Conservation (phyloP, 2,113 vertebrate genomes). For the Ochotona curzoniae region DNA sequence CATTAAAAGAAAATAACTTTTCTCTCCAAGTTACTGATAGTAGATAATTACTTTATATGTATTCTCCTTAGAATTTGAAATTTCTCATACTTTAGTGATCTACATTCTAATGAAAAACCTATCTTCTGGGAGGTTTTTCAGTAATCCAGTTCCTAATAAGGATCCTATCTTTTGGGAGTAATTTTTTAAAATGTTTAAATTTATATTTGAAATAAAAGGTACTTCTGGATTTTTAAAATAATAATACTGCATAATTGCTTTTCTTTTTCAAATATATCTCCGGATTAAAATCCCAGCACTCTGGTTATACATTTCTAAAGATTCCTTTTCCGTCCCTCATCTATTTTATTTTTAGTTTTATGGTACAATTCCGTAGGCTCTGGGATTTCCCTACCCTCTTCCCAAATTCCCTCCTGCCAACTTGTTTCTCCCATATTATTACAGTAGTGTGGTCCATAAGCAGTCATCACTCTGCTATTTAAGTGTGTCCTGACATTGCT, state of each 20-base stretch:
- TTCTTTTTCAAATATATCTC: not conserved
- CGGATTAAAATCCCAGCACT: not conserved
- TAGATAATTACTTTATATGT: conserved; percentile 62
- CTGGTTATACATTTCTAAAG: not conserved
- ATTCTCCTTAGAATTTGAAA: conserved; percentile 71
- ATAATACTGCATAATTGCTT: not conserved
- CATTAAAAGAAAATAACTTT: conserved; percentile 24
- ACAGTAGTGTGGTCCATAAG: too few relatives aligned
- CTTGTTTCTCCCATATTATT: too few relatives aligned
- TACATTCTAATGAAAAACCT: conserved; percentile 41
- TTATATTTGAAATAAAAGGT: conserved; percentile 22
- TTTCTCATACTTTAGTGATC: conserved; percentile 57
- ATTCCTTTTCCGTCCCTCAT: not conserved
- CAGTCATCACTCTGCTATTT: too few relatives aligned
- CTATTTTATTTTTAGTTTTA: too few relatives aligned
- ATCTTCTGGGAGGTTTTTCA: conserved; percentile 59
- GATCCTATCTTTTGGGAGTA: conserved; percentile 34
- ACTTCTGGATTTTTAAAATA: conserved; percentile 16
- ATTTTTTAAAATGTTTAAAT: conserved; percentile 59
- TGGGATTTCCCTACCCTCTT: too few relatives aligned
- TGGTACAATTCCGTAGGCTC: too few relatives aligned
- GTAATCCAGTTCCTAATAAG: conserved; percentile 35
- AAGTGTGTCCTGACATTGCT: too few relatives aligned
- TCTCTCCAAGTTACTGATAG: conserved; percentile 24
- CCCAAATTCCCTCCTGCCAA: too few relatives aligned